Percentiles rank a stretch among this genome's conserved stretches.
Conservation (phyloP, 2,888 invertebrate genomes). For the Caenorhabditis macrosperma region DNA sequence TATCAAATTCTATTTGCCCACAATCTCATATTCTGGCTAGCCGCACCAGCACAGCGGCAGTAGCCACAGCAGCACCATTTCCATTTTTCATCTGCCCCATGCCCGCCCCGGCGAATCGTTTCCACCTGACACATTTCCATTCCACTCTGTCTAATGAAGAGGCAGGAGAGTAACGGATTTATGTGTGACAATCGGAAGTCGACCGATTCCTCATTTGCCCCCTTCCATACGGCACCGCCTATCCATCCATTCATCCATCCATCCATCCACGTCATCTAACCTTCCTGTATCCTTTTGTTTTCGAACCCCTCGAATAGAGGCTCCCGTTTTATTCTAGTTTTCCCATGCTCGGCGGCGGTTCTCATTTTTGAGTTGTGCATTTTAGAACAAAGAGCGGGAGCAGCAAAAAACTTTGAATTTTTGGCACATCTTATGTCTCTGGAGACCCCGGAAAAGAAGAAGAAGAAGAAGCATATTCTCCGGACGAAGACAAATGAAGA, state of each 20-base stretch:
- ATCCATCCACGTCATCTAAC: constrained; percentile 9
- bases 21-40: constrained; percentile 50
- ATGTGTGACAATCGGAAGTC: constrained; percentile 15
- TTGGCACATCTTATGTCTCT: constrained; percentile 56
- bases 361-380: constrained; percentile 20
- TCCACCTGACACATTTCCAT: constrained; percentile 31
- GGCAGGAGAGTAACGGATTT: constrained; percentile 24
- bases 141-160: constrained; percentile 28
- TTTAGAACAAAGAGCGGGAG: constrained; percentile 27
- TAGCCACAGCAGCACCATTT: constrained; percentile 14
- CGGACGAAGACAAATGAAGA: constrained; percentile 56
- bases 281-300: constrained; percentile 21
- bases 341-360: neutral
- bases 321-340: neutral
- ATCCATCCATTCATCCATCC: neutral
- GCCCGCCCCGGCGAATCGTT: neutral
- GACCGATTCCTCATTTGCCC: neutral
- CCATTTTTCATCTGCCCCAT: constrained; percentile 23
- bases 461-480: neutral
- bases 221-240: neutral
- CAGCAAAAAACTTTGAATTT: constrained; percentile 45
- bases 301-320: neutral
- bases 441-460: constrained; percentile 21
- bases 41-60: constrained; percentile 10
- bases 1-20: constrained; percentile 55